phyloP scores from a whole-genome alignment of 2,797 vertebrate species.

The Chaenodraco wilsoni region DNA sequence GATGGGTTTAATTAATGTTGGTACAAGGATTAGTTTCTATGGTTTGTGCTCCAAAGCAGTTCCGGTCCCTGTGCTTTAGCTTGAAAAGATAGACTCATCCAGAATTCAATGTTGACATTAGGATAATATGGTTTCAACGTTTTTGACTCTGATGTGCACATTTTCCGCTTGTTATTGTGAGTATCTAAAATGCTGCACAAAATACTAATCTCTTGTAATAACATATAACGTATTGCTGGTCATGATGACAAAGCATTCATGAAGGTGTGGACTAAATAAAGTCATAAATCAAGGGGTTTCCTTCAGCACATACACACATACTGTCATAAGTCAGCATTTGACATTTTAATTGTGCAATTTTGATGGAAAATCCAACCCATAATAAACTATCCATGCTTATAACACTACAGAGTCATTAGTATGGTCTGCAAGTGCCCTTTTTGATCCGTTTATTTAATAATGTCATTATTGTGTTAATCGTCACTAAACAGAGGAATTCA shows the following conservation, averaged over 20 bases:
- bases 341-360: neutral
- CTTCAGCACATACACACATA: neutral
- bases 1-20: constrained; percentile 28
- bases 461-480: constrained; percentile 9
- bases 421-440: neutral
- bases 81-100: neutral
- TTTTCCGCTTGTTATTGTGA: constrained; percentile 5
- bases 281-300: constrained; percentile 1
- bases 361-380: neutral
- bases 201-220: neutral
- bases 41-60: constrained; percentile 5
- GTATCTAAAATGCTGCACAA: neutral
- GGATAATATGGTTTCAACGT: neutral
- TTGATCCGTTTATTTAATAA: neutral
- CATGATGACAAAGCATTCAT: constrained; percentile 36
- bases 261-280: neutral
- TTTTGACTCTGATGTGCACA: neutral
- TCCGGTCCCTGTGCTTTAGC: neutral
- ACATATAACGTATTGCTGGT: neutral
- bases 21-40: neutral
- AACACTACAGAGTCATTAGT: neutral
- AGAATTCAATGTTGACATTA: constrained; percentile 3
- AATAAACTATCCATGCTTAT: neutral
- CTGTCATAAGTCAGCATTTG: neutral
- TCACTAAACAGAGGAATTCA: constrained; percentile 42